Conservation (phyloP, 2,888 invertebrate genomes). For the Diaphora mendica region DNA sequence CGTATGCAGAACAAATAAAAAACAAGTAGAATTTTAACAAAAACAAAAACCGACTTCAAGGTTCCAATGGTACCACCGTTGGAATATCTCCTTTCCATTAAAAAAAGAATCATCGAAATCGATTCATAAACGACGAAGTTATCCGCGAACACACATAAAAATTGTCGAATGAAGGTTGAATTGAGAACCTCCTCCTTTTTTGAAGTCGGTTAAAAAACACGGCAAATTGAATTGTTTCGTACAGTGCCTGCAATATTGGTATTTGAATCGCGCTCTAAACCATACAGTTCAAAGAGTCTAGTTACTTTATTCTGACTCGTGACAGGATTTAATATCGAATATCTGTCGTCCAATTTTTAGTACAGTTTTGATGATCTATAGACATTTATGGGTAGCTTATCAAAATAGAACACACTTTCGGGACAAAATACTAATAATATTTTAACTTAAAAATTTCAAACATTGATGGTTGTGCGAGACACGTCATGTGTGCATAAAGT, state of each 20-base stretch:
- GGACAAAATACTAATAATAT: background rate
- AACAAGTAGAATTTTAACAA: too few relatives aligned
- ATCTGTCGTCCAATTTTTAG: conserved; percentile 37
- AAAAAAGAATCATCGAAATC: too few relatives aligned
- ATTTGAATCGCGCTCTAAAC: conserved; percentile 44
- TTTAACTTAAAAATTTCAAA: background rate
- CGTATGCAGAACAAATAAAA: conserved; percentile 6
- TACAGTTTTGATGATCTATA: conserved; percentile 7
- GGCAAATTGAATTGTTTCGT: conserved; percentile 46
- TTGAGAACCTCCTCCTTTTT: too few relatives aligned
- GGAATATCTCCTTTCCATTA: too few relatives aligned
- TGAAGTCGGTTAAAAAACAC: too few relatives aligned
- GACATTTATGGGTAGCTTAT: background rate
- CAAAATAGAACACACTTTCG: conserved; percentile 14
- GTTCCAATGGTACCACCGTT: too few relatives aligned
- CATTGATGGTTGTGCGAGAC: conserved; percentile 13
- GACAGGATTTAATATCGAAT: conserved; percentile 46
- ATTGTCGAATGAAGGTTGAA: too few relatives aligned
- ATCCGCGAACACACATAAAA: too few relatives aligned
- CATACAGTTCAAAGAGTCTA: conserved; percentile 48
- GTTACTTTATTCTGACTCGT: conserved; percentile 53
- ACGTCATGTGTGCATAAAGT: conserved; percentile 20
- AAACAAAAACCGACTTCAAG: too few relatives aligned
- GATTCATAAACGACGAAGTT: too few relatives aligned
- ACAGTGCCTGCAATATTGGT: conserved; percentile 48